Evolutionary conservation across 2,113 vertebrate species (phyloP).

Genomic region (Atractosteus spatula): DNA sequence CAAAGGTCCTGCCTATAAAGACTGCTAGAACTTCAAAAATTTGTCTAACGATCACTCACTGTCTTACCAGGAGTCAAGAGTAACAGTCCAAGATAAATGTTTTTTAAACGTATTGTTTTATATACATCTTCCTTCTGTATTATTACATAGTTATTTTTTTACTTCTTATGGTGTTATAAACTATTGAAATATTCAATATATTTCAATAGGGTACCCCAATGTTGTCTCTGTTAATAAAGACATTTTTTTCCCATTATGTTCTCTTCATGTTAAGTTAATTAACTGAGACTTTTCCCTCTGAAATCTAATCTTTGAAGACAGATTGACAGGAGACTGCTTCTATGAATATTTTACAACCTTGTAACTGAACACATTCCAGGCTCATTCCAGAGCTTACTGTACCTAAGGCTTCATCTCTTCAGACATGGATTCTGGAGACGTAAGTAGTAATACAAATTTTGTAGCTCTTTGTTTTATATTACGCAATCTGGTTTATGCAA

Average conservation of each 20-base stretch:
- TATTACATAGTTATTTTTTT: no score
- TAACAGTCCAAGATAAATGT: no score
- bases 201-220: background rate
- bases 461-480: no score
- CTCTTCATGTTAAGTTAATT: background rate
- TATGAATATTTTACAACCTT: conserved; percentile 49
- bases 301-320: conserved; percentile 20
- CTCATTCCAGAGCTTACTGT: background rate
- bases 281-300: conserved; percentile 11
- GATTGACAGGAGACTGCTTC: conserved; percentile 33
- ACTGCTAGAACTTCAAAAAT: no score
- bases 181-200: no score
- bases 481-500: no score
- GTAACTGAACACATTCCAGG: conserved; percentile 40
- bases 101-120: no score
- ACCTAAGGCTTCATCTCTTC: conserved; percentile 3
- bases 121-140: no score
- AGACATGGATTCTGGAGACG: conserved; percentile 33
- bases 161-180: no score
- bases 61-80: no score
- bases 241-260: background rate
- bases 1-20: no score
- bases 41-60: no score
- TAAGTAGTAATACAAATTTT: conserved; percentile 35
- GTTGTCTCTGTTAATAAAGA: background rate